These are phyloP conservation scores for Panthera tigris DNA, from an alignment of 2,113 vertebrate species.

Conservation along the genomic window DNA sequence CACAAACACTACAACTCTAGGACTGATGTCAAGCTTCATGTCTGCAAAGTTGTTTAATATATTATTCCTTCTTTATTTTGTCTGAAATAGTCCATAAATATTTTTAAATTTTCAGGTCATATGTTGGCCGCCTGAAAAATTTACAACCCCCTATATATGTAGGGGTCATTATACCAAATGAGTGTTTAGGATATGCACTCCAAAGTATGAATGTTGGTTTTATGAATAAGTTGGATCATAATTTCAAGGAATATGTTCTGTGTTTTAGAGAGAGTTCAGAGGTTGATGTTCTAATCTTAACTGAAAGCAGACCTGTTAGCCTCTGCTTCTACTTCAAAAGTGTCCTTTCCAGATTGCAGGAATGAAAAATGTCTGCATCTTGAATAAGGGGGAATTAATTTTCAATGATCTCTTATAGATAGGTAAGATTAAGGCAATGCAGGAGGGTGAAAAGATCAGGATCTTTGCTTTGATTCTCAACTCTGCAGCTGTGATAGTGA, in stretches of 20 bases:
- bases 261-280: slow-evolving; percentile 42
- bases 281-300: slow-evolving; percentile 51
- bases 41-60: neutral
- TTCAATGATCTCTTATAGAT: neutral
- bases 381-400: slow-evolving; percentile 39
- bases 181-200: neutral
- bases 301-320: slow-evolving; percentile 21
- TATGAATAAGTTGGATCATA: neutral
- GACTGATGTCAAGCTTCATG: neutral
- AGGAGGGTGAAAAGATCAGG: slow-evolving; percentile 25
- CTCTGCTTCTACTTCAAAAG: neutral
- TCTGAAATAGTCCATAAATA: slow-evolving; percentile 1
- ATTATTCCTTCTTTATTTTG: neutral
- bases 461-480: slow-evolving; percentile 28
- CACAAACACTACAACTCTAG: neutral
- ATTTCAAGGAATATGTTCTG: slow-evolving; percentile 41
- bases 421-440: slow-evolving; percentile 2
- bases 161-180: neutral
- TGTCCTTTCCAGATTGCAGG: neutral
- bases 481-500: neutral
- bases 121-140: neutral
- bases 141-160: neutral
- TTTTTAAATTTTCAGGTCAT: slow-evolving; percentile 3
- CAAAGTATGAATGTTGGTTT: slow-evolving; percentile 16
- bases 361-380: slow-evolving; percentile 40